Evolutionary conservation across 2,113 vertebrate genomes (phyloP).

Genomic region (Willisornis vidua): DNA sequence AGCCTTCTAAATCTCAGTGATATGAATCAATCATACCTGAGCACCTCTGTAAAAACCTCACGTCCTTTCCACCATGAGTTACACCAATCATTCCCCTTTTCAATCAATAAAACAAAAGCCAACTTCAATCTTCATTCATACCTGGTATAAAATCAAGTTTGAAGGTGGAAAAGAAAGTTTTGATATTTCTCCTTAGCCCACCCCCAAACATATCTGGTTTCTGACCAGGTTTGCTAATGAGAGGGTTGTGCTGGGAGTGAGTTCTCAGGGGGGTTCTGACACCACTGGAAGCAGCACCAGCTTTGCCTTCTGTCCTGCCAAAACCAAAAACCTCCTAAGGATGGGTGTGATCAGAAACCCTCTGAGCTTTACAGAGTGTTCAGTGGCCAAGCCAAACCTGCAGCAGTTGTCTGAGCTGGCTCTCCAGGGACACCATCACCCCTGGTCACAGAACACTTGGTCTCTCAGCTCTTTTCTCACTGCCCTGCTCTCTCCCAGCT

Average conservation of each 20-base stretch:
- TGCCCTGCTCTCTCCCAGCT: background rate
- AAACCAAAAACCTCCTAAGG: background rate
- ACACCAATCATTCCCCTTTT: background rate
- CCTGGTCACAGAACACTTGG: background rate
- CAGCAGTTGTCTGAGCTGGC: background rate
- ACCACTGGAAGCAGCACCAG: background rate
- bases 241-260: background rate
- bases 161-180: background rate
- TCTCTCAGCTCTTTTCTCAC: background rate
- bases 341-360: background rate
- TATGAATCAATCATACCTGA: background rate
- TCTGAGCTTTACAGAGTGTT: background rate
- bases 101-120: constrained; percentile 32
- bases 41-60: background rate
- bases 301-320: background rate
- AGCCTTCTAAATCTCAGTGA: constrained; percentile 4
- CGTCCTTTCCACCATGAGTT: background rate
- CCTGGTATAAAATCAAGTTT: background rate
- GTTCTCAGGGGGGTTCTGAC: background rate
- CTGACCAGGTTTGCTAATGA: background rate
- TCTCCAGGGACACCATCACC: background rate
- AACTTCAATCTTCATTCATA: background rate
- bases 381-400: background rate
- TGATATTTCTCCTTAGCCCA: background rate
- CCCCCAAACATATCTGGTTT: background rate